These are phyloP conservation scores for Dreissena polymorpha DNA, from an alignment of 1,140 invertebrate species.

Conservation along the genomic window DNA sequence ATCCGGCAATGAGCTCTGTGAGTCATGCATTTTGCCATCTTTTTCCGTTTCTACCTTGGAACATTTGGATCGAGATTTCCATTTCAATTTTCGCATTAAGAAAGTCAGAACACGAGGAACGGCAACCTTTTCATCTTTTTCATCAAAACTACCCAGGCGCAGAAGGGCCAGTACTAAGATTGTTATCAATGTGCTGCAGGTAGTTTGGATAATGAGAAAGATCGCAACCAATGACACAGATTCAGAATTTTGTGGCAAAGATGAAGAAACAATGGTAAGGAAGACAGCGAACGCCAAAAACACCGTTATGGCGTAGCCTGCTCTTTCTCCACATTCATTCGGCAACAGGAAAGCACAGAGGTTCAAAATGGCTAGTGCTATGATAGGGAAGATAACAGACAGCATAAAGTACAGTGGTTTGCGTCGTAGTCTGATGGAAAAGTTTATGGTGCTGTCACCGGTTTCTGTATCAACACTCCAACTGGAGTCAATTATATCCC, in stretches of 20 bases:
- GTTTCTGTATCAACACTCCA: background rate
- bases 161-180: too few species aligned
- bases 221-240: background rate
- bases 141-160: too few species aligned
- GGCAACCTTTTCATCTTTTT: too few species aligned
- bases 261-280: background rate
- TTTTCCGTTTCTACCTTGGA: too few species aligned
- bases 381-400: conserved; percentile 26
- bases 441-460: background rate
- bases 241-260: background rate
- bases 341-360: conserved; percentile 16
- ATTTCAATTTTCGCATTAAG: too few species aligned
- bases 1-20: too few species aligned
- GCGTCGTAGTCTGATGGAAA: background rate
- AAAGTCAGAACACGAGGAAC: too few species aligned
- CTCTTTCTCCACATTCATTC: background rate
- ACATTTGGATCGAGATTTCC: too few species aligned
- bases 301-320: too few species aligned
- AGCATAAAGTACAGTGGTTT: conserved; percentile 26
- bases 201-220: background rate
- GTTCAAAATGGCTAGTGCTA: conserved; percentile 15
- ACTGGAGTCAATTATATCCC: background rate
- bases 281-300: too few species aligned
- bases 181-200: background rate
- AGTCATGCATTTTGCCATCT: too few species aligned